Base-by-base conservation (phyloP, 2,888 invertebrate species). In the Polietes domitor region DNA sequence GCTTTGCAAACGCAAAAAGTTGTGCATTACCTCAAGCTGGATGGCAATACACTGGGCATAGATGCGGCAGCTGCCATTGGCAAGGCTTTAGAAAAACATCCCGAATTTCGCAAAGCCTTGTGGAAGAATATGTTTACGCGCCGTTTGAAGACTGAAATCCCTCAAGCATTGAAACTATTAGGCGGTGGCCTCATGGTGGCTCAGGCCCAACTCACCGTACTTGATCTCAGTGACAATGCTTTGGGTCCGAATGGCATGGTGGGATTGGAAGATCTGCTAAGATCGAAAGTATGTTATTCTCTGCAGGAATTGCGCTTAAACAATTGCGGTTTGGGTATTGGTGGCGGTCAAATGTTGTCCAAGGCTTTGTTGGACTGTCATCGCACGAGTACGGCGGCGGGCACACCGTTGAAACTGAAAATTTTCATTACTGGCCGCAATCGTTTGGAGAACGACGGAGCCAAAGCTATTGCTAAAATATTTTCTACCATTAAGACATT, bases 101-200 rank as follows among this genome's bases (percentile, higher is more conserved):
- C 96, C 0, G 96, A 97, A 89, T 94, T 97, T 85, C 94, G 95
- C 85, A 94, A 96, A 89, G 98, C 98, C 0, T 92, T 97, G 76
- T 99, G 98, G 97, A 98, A 98, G 82, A 99, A 99, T 89, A 95
- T 99, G 94, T 99, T 99, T 91, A 99, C 99, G 0, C 97, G 99
- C 0, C 93, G 99, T 70, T 94, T 98, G 93, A 99, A 98, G 92
- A 94, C 96, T 0, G 99, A 99, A 93, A 99, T 99, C 89, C 99
- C 99, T 0, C 94, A 95, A 53, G 98, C 99, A 7, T 91, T 99
- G 91, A 93, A 94, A 90, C 94, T 94, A 80, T 93, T 99, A 0
- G 97, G 98, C 0, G 94, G 94, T 65, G 98, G 97, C 0, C 94
- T 99, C 88, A 96, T 97, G 78, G 89, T 93, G 5, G 97, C 98